Evolutionary conservation across 2,113 vertebrate genomes (phyloP).

Genomic region (Cryptotis parvus): DNA sequence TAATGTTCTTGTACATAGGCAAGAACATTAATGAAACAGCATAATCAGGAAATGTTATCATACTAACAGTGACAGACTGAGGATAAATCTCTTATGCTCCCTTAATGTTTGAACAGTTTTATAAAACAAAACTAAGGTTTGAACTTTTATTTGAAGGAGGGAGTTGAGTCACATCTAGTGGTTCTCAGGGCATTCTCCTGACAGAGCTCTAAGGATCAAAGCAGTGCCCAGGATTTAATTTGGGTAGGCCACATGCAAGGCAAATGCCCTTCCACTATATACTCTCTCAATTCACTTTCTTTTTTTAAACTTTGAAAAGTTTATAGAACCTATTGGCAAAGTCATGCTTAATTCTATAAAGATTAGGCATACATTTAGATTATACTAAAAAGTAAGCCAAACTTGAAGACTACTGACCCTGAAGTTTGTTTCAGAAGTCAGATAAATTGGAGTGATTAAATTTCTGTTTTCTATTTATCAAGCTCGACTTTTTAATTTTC

Average conservation of each 20-base stretch:
- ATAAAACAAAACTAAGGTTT: slow-evolving; percentile 31
- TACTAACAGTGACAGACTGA: neutral
- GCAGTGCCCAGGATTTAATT: no score
- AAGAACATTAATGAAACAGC: neutral
- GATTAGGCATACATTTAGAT: no score
- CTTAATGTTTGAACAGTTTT: slow-evolving; percentile 20
- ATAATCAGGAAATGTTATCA: neutral
- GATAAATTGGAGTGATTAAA: neutral
- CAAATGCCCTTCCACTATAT: no score
- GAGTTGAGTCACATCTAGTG: no score
- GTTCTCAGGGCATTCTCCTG: no score
- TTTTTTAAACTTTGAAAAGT: neutral
- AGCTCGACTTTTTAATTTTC: neutral
- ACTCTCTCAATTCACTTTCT: no score
- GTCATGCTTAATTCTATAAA: neutral
- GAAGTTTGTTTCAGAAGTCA: slow-evolving; percentile 12
- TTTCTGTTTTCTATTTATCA: slow-evolving; percentile 11
- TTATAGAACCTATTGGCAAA: slow-evolving; percentile 23
- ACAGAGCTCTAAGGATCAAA: no score
- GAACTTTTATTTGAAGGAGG: neutral
- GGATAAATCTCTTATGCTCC: neutral
- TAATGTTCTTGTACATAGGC: neutral
- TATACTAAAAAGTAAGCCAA: slow-evolving; percentile 41
- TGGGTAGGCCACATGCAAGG: no score
- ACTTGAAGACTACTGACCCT: neutral